These are phyloP conservation scores for Callopanchax toddi DNA, from an alignment of 2,113 vertebrate genomes.

Conservation along the genomic window DNA sequence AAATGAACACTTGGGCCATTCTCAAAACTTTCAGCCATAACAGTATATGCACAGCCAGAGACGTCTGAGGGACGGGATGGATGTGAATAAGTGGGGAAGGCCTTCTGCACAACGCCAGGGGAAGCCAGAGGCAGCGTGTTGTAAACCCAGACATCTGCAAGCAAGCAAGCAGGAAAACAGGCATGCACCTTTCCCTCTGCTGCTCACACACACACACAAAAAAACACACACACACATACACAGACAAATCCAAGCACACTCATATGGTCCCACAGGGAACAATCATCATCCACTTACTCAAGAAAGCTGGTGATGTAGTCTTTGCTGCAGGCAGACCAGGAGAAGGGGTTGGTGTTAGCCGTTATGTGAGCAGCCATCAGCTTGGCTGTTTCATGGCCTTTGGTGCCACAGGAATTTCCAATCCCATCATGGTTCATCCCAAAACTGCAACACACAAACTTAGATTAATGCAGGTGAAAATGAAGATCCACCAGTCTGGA, in stretches of 20 bases:
- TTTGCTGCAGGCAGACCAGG: slow-evolving; percentile 98
- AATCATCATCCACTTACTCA: slow-evolving; percentile 90
- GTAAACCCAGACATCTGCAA: slow-evolving; percentile 44
- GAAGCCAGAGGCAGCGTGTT: slow-evolving; percentile 38
- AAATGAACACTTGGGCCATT: too few species aligned
- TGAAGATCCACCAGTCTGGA: slow-evolving; percentile 6
- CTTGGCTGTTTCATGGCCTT: slow-evolving; percentile 98
- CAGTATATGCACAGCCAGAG: slow-evolving; percentile 40
- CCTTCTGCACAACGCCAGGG: slow-evolving; percentile 28
- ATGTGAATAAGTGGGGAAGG: slow-evolving; percentile 42
- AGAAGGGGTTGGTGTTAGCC: slow-evolving; percentile 98
- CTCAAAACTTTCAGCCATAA: background rate
- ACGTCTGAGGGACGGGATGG: slow-evolving; percentile 56
- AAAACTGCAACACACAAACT: slow-evolving; percentile 83
- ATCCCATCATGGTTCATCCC: slow-evolving; percentile 99
- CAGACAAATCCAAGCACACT: slow-evolving; percentile 19
- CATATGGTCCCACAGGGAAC: slow-evolving; percentile 18
- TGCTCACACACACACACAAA: slow-evolving; percentile 8
- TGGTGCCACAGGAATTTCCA: slow-evolving; percentile 97
- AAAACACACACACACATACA: slow-evolving; percentile 1
- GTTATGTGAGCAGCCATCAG: slow-evolving; percentile 99
- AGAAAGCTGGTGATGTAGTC: slow-evolving; percentile 99
- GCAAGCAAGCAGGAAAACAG: slow-evolving; percentile 43
- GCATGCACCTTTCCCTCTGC: slow-evolving; percentile 31
- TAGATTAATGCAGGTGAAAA: background rate